Base-by-base conservation (phyloP, 2,888 invertebrate genomes). In the Congeria kusceri region DNA sequence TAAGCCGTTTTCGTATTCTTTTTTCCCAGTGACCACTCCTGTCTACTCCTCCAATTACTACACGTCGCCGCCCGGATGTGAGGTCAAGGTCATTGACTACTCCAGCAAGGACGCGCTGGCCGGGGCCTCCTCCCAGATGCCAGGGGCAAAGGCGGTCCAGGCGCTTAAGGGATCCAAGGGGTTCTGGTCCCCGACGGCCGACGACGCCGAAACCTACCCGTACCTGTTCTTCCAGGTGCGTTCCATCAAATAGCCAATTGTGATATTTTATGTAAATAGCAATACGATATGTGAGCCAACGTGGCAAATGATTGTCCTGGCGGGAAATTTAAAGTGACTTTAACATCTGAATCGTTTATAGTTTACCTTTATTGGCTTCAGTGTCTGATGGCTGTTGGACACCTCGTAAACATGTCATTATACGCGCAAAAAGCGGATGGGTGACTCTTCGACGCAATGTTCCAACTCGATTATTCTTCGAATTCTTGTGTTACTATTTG, bases 41-140 rank as follows among this genome's bases (percentile, higher is more conserved):
- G 39, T 27, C 11, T 76, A 72, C n/a, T 67, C 77, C 47, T 76
- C 76, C 18, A 39, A 76, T 0, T 62, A 70, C 28, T 58, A 29
- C 2, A 53, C 75, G 27, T 76, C 80, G 49, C 69, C 72, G n/a
- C 69, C 72, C 20, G 57, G 20, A 11, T 80, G 80, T 62, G 80
- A 77, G 13, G 56, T 68, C 32, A 64, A 57, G 28, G 32, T 46
- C n/a, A 58, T 80, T 32, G 65, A 77, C 32, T 80, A 66, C 63
- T 56, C 49, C 18, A 67, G 76, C 49, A 66, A 47, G 7, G 58
- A 73, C 69, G 66, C 69, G 9, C 39, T 73, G 18, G 66, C 59
- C 28, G 76, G 73, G 18, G 76, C 69, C 46, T 76, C 80, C 0
- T 80, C 80, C 11, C 59, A 77, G 49, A 77, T 73, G 80, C 72